phyloP scores from a whole-genome alignment of 1,140 invertebrate genomes.

The Drosophila persimilis region DNA sequence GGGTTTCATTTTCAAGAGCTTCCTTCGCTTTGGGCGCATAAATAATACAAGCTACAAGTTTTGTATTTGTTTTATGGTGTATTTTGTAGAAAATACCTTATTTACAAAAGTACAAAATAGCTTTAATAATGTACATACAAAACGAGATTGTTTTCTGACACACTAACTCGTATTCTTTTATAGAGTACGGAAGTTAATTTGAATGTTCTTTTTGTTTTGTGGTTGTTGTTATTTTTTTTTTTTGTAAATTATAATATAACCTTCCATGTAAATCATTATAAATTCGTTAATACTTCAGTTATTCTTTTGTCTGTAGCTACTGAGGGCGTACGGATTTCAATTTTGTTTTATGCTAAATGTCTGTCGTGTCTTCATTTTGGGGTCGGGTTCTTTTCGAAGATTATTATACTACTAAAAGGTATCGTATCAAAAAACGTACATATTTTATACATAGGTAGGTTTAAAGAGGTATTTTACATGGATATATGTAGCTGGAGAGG shows the following conservation, averaged over 20 bases:
- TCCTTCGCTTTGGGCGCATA: too few relatives aligned
- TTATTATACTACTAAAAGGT: too few relatives aligned
- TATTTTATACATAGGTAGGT: conserved; percentile 39
- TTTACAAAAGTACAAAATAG: conserved; percentile 46
- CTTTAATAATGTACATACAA: conserved; percentile 15
- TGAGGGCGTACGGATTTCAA: not conserved
- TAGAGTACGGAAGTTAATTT: conserved; percentile 13
- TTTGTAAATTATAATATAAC: conserved; percentile 7
- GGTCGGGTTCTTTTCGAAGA: too few relatives aligned
- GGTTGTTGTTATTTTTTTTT: too few relatives aligned
- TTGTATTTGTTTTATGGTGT: not conserved
- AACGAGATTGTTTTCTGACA: too few relatives aligned
- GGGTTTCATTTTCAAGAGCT: too few relatives aligned
- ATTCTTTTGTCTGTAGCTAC: conserved; percentile 14
- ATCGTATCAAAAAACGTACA: conserved; percentile 25
- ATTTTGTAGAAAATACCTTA: conserved; percentile 46
- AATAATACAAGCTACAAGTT: not conserved
- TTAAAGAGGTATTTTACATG: conserved; percentile 51
- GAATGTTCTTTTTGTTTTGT: conserved; percentile 7
- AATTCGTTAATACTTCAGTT: conserved; percentile 44
- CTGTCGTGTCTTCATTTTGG: too few relatives aligned
- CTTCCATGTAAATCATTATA: conserved; percentile 33
- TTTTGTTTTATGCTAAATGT: conserved; percentile 7
- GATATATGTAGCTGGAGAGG: not conserved
- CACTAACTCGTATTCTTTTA: conserved; percentile 2